These are phyloP conservation scores for Tauraco erythrolophus DNA, from an alignment of 2,113 vertebrate species.

Conservation along the genomic window DNA sequence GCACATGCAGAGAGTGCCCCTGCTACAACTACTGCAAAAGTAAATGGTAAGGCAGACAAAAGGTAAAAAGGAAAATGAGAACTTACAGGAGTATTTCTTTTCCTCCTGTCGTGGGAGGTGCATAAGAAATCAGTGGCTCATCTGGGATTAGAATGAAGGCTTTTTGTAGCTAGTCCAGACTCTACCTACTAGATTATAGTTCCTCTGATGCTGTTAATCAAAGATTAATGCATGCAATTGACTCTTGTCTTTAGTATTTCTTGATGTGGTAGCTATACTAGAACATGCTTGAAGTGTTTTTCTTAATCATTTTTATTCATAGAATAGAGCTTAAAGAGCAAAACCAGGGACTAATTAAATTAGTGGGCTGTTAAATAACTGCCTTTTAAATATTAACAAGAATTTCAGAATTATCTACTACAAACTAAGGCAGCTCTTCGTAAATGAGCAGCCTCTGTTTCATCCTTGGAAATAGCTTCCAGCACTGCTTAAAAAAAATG, in stretches of 20 bases:
- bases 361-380: background rate
- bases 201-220: slow-evolving; percentile 7
- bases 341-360: background rate
- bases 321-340: background rate
- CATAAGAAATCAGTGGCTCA: background rate
- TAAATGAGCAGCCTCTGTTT: background rate
- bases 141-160: background rate
- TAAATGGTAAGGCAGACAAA: background rate
- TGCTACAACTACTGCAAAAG: background rate
- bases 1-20: background rate
- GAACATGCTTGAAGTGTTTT: background rate
- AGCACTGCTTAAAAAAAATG: background rate
- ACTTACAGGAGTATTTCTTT: background rate
- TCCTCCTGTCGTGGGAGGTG: background rate
- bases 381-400: background rate
- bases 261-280: background rate
- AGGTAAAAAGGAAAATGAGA: background rate
- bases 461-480: background rate
- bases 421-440: background rate
- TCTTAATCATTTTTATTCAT: background rate
- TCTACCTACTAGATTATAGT: background rate
- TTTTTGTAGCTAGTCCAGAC: background rate
- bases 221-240: background rate
- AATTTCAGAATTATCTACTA: background rate
- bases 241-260: background rate